These are phyloP conservation scores for Calcarius lapponicus DNA, from an alignment of 2,797 vertebrate species.

Conservation along the genomic window DNA sequence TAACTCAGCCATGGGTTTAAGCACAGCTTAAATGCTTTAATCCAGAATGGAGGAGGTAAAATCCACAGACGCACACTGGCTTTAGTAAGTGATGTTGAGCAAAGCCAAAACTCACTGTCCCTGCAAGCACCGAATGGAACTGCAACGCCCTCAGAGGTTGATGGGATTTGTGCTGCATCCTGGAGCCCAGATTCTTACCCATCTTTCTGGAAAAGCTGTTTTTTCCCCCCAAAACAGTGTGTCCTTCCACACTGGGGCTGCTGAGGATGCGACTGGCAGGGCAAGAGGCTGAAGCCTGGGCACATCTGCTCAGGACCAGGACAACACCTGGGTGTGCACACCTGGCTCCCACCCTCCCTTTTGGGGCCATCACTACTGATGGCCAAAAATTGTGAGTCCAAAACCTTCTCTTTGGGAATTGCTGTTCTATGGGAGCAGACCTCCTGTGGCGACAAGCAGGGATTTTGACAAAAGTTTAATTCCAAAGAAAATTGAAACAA, in stretches of 20 bases:
- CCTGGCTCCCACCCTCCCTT: too few species aligned
- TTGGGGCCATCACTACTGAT: fast-evolving
- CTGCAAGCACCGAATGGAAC: neutral
- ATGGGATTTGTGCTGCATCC: neutral
- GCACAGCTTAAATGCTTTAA: neutral
- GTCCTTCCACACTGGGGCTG: fast-evolving
- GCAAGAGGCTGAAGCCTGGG: neutral
- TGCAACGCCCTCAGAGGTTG: neutral
- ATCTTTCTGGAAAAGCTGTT: neutral
- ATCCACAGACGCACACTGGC: neutral
- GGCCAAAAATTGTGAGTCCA: neutral
- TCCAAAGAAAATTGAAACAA: slow-evolving; percentile 27
- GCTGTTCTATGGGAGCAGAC: neutral
- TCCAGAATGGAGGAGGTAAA: neutral
- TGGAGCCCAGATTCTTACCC: neutral
- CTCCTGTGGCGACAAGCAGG: fast-evolving
- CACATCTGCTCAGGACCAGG: neutral
- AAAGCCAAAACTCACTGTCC: neutral
- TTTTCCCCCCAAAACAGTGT: fast-evolving
- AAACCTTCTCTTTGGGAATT: neutral
- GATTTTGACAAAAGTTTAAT: neutral
- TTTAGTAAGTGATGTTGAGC: neutral
- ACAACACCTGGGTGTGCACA: fast-evolving
- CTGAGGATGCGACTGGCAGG: neutral
- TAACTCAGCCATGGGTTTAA: slow-evolving; percentile 17